Base-by-base conservation (phyloP, 1,140 invertebrate species). In the Pteromalus puparum region DNA sequence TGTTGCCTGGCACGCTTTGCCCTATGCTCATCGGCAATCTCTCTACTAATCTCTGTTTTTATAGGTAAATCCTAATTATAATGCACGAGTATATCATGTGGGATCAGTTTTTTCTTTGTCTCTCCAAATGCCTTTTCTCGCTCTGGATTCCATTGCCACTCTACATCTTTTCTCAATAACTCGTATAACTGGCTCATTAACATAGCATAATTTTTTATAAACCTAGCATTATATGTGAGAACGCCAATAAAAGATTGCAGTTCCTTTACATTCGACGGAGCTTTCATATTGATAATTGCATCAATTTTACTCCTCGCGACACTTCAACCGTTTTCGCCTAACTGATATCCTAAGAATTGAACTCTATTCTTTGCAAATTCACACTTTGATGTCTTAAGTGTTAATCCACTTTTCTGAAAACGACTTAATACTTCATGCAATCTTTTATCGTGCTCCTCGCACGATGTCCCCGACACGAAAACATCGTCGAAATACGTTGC, bases 11-110 rank as follows among this genome's bases (percentile, higher is more conserved):
- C n/a, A n/a, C n/a, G n/a, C n/a, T n/a, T n/a, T n/a, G n/a, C n/a
- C n/a, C n/a, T n/a, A n/a, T n/a, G n/a, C n/a, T n/a, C n/a, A n/a
- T n/a, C n/a, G n/a, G n/a, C n/a, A n/a, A n/a, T n/a, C n/a, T n/a
- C n/a, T n/a, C n/a, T n/a, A n/a, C n/a, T n/a, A n/a, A n/a, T n/a
- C n/a, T n/a, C n/a, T n/a, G n/a, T n/a, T n/a, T n/a, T n/a, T 4
- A 87, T 30, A 7, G 82, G 83, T 9, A 85, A 76, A 6, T 75
- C 9, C 2, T 79, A 72, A 65, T 86, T 65, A 70, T 38, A 86
- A 72, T 85, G 84, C 13, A 75, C 61, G 0, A 87, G 28, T 12
- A 86, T 74, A n/a, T 82, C 21, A 48, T 77, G 6, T 0, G 68
- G 80, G 76, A 15, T 65, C 26, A 82, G 18, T 26, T 21, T 74